Conservation (phyloP, 1,140 invertebrate species). For the Caenorhabditis tropicalis region DNA sequence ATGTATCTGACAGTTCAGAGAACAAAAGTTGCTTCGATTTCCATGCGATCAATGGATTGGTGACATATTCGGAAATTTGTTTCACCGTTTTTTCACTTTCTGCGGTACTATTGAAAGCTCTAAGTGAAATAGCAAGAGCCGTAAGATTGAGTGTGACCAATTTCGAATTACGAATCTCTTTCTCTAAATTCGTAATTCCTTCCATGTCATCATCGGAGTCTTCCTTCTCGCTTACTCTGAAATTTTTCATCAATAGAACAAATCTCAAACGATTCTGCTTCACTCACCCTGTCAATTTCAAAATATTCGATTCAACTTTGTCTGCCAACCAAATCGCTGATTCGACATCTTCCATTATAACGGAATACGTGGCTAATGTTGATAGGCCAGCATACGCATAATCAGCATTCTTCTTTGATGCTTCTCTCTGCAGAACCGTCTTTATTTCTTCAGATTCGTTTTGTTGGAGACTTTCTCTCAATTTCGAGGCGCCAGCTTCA, state of each 20-base stretch:
- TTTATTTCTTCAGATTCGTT: neutral
- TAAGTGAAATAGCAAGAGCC: constrained; percentile 7
- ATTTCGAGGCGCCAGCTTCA: neutral
- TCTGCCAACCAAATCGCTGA: neutral
- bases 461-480: neutral
- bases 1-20: neutral
- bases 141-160: constrained; percentile 20
- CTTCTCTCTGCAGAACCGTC: constrained; percentile 31
- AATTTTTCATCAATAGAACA: neutral
- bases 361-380: neutral
- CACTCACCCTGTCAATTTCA: neutral
- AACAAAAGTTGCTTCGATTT: neutral
- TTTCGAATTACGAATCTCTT: neutral
- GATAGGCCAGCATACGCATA: constrained; percentile 5
- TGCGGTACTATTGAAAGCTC: neutral
- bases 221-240: neutral
- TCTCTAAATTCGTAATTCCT: constrained; percentile 35
- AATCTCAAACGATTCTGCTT: neutral
- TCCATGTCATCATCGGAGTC: constrained; percentile 42
- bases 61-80: neutral
- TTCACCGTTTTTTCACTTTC: neutral
- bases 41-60: neutral
- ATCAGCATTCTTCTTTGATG: constrained; percentile 29
- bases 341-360: neutral
- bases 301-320: neutral